Evolutionary conservation across 2,888 invertebrate genomes (phyloP), one percentile per base, ranked within the genome.

Genomic region (Idaea dimidiata): DNA sequence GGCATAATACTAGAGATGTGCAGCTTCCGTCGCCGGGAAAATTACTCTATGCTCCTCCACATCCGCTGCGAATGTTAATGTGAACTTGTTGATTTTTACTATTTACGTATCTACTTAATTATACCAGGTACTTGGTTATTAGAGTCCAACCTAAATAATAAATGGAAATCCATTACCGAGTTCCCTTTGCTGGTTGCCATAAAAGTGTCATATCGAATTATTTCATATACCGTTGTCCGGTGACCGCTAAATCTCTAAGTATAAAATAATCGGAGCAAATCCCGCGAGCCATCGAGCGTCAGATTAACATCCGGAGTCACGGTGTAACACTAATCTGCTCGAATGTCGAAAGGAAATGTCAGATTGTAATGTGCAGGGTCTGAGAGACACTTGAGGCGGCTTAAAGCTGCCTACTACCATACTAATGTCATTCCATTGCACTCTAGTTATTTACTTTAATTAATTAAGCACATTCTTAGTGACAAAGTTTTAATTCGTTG

Each of bases 281-380:
- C 88, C 87, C 82, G 87, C 87, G 85, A 87, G 87, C 87, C 86
- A 79, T 89, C 83, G 81, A 74, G 83, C 89, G 92, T 92, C 91
- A 84, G 91, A 91, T 92, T 92, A 91, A 87, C 83, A 89, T 88
- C 83, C 85, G 77, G 87, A 86, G 88, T 84, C 81, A 83, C 86
- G 81, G 83, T 84, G 88, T 86, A 91, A 87, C 88, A 87, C 87
- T 91, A 91, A 92, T 91, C 92, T 91, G 87, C 89, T 92, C 89
- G 87, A 89, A 92, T 89, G 91, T 91, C 92, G 88, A 89, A 87
- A 91, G 93, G 92, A 93, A 92, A 93, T 87, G 93, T 93, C 93
- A 88, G 93, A 91, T 93, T 89, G 91, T 88, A 89, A 89, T 83
- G 84, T 86, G 84, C 87, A 88, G 88, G 85, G 87, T 43, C 84